Percentiles rank a stretch among this genome's conserved stretches.
Conservation (phyloP, 1,140 invertebrate genomes). For the Scaptomyza pallida region DNA sequence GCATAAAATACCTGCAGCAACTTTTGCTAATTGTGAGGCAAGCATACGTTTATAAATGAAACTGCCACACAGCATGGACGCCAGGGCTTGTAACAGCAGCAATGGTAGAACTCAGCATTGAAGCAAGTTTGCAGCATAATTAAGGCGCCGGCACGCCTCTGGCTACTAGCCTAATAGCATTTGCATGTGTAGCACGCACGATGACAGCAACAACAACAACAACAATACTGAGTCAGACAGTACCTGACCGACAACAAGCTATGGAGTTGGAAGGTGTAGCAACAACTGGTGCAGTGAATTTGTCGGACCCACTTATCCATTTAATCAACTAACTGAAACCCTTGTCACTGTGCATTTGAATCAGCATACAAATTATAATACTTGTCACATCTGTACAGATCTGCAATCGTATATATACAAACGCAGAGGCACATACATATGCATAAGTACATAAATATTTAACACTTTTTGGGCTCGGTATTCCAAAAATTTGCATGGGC, state of each 20-base stretch:
- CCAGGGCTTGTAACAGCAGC: constrained; percentile 20
- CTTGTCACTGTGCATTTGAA: constrained; percentile 20
- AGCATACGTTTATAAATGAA: constrained; percentile 65
- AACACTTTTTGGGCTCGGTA: constrained; percentile 36
- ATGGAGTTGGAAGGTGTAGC: neutral
- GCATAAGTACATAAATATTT: constrained; percentile 51
- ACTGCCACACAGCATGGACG: constrained; percentile 32
- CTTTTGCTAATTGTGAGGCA: constrained; percentile 68
- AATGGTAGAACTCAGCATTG: constrained; percentile 13
- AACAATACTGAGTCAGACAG: constrained; percentile 6
- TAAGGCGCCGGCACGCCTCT: constrained; percentile 65
- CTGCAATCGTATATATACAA: constrained; percentile 3
- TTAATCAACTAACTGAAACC: constrained; percentile 36
- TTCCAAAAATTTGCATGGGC: constrained; percentile 23
- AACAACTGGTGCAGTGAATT: neutral
- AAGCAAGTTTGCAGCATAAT: constrained; percentile 74
- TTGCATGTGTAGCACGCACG: constrained; percentile 71
- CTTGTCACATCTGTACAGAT: constrained; percentile 30
- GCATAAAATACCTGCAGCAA: constrained; percentile 75
- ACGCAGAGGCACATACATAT: too few relatives aligned
- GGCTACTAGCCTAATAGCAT: constrained; percentile 51
- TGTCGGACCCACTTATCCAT: constrained; percentile 24
- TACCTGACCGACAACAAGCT: constrained; percentile 41
- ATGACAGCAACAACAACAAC: constrained; percentile 10
- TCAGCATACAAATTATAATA: constrained; percentile 28